Base-by-base conservation (phyloP, 2,888 invertebrate species). In the Lasiommata megera region DNA sequence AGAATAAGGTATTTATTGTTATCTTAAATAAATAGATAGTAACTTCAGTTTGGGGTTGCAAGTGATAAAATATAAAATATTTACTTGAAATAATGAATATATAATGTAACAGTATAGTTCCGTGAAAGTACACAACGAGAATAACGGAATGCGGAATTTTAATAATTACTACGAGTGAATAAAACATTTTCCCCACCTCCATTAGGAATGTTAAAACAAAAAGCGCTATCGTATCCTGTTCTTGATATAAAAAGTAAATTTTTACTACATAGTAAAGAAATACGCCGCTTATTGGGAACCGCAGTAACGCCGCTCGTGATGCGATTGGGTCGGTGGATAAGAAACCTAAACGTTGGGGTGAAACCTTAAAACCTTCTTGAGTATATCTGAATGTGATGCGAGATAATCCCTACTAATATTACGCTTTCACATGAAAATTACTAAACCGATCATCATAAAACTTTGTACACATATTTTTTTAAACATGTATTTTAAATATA, bases 251-350 rank as follows among this genome's bases (percentile, higher is more conserved):
- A 37, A 1, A 38, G 28, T 51, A 29, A 38, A 37, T 11, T 38
- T 51, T 51, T 51, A 40, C 37, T 16, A 16, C 16, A 51, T 29
- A 40, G 29, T 51, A 51, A 38, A 51, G 11, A 51, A n/a, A 40
- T 11, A 51, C 23, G 38, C 38, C 28, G 51, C 23, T 16, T 29
- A 28, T 37, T 40, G 23, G 38, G 51, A 51, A 38, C 14, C 29
- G 29, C 51, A 29, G 48, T 37, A 37, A 6, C 37, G 12, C 23
- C 37, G 23, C 38, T 29, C 11, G 14, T 51, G 29, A 51, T 16
- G 51, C 38, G 51, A 38, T 29, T 23, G 51, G 38, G 38, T 51
- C 38, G 6, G 11, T 28, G n/a, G 51, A 17, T 51, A 51, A 29
- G 38, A 50, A 28, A 36, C 12, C 28, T 50, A 9, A 12, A 36